Evolutionary conservation across 2,113 vertebrate species (phyloP).

Genomic region (Hippocampus comes): DNA sequence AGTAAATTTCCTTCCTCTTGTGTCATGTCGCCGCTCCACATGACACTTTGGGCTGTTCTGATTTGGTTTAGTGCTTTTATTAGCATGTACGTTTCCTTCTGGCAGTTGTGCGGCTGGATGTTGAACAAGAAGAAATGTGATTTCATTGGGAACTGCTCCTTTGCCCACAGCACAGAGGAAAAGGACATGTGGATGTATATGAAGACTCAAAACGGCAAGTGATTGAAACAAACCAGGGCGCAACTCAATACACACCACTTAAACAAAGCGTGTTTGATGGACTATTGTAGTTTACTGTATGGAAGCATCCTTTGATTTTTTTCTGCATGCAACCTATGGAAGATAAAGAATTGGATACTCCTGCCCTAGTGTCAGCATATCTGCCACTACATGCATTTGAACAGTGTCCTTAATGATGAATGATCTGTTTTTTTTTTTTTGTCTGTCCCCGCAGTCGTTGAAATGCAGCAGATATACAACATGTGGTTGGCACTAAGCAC

Average conservation of each 20-base stretch:
- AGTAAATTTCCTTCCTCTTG: not conserved
- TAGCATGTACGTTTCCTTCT: constrained; percentile 7
- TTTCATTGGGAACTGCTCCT: constrained; percentile 88
- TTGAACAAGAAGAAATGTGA: constrained; percentile 85
- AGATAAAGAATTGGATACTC: not conserved
- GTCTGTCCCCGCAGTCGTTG: constrained; percentile 70
- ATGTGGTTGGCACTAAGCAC: constrained; percentile 80
- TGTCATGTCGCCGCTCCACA: too few species aligned
- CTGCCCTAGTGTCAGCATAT: not conserved
- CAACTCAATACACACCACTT: too few species aligned
- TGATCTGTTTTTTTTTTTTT: not conserved
- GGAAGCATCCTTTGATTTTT: not conserved
- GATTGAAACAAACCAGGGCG: not conserved
- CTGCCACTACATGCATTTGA: not conserved
- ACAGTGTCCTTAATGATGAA: not conserved
- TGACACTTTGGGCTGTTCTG: too few species aligned
- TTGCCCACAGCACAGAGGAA: constrained; percentile 92
- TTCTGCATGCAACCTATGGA: not conserved
- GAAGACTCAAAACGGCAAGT: constrained; percentile 93
- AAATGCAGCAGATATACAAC: constrained; percentile 93
- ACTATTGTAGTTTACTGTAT: too few species aligned
- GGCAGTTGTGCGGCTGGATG: constrained; percentile 87
- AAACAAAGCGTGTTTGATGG: too few species aligned
- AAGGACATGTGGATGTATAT: constrained; percentile 96
- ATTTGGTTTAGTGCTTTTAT: not conserved